phyloP scores from a whole-genome alignment of 1,140 invertebrate species.

The Steinernema khuongi region DNA sequence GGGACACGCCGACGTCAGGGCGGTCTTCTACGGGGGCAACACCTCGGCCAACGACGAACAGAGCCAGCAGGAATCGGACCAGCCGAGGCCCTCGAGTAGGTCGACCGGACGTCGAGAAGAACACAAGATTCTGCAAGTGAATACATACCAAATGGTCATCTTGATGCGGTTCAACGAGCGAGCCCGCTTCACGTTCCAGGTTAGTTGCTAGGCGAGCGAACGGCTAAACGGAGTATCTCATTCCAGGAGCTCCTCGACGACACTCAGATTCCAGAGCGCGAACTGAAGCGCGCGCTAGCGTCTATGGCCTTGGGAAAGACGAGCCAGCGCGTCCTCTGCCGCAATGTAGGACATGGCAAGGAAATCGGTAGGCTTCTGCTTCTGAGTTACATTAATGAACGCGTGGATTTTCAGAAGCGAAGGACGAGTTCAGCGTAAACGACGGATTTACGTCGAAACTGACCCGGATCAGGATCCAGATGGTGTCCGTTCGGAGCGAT shows the following conservation, averaged over 20 bases:
- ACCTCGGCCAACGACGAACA: constrained; percentile 57
- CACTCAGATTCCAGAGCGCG: not conserved
- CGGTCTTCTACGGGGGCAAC: constrained; percentile 76
- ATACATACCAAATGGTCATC: not conserved
- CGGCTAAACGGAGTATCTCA: not conserved
- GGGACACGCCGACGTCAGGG: constrained; percentile 91
- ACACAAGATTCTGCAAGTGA: not conserved
- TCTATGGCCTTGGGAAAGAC: not conserved
- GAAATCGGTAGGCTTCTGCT: not conserved
- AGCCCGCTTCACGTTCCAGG: not conserved
- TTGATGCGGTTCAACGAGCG: not conserved
- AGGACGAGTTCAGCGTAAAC: constrained; percentile 85
- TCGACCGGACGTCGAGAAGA: not conserved
- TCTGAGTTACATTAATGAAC: not conserved
- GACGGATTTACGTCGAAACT: constrained; percentile 94
- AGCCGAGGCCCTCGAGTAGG: not conserved
- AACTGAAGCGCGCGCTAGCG: not conserved
- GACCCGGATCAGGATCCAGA: constrained; percentile 70
- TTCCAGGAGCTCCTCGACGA: not conserved
- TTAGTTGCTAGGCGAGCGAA: not conserved
- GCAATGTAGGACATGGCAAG: not conserved
- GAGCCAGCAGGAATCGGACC: constrained; percentile 30
- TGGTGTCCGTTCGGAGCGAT: constrained; percentile 88
- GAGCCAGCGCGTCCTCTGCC: not conserved
- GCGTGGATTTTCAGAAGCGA: constrained; percentile 66